Conservation (phyloP, 2,888 invertebrate species). For the Kuschelorhynchus macadamiae region DNA sequence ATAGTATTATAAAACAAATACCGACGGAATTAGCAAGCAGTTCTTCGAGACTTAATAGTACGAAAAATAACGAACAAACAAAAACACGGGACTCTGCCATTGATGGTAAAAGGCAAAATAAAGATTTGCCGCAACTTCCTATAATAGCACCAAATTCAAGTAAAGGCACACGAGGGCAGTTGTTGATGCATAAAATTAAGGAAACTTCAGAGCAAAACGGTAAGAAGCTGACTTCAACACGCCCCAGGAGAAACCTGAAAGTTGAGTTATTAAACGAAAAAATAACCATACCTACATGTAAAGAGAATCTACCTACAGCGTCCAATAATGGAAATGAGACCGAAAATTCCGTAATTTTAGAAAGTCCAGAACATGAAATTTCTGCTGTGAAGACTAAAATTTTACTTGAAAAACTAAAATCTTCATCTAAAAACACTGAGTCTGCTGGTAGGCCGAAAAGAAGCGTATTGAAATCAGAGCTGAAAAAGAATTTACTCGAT, state of each 20-base stretch:
- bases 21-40: background rate
- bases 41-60: too few relatives aligned
- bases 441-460: too few relatives aligned
- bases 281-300: background rate
- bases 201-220: background rate
- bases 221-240: background rate
- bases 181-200: conserved; percentile 23
- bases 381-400: conserved; percentile 37
- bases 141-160: conserved; percentile 11
- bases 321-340: background rate
- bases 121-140: background rate
- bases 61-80: too few relatives aligned
- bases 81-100: too few relatives aligned
- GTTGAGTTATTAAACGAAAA: conserved; percentile 6
- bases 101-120: background rate
- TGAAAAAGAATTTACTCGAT: conserved; percentile 42
- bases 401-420: conserved; percentile 47
- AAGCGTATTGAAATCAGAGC: background rate
- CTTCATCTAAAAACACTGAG: conserved; percentile 34
- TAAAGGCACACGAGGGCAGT: conserved; percentile 16
- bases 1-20: conserved; percentile 3
- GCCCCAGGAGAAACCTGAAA: background rate
- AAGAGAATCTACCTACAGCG: background rate
- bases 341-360: conserved; percentile 1
- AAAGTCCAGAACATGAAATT: conserved; percentile 14